Percentiles rank a stretch among this genome's conserved stretches.
Conservation (phyloP, 35 echinoderm and acorn worm species). For the Heliocidaris tuberculata region DNA sequence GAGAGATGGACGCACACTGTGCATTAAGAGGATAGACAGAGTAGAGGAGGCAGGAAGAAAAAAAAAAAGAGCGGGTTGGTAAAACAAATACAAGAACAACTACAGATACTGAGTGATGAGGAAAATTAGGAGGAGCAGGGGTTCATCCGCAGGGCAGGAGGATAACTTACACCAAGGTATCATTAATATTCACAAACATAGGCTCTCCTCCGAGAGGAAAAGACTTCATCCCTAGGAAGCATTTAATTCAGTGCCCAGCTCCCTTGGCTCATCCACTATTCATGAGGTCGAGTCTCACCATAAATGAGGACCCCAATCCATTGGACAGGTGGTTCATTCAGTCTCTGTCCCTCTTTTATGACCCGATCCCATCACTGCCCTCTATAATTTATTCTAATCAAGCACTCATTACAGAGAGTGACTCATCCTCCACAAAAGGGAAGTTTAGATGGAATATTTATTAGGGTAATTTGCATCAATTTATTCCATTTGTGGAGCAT, state of each 20-base stretch:
- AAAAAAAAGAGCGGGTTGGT: neutral
- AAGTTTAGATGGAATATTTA: neutral
- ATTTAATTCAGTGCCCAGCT: neutral
- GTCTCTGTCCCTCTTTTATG: neutral
- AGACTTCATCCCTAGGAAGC: neutral
- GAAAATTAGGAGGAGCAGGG: neutral
- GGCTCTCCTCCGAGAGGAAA: neutral
- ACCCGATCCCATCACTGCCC: neutral
- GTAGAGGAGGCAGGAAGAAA: neutral
- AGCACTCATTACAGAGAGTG: constrained; percentile 1
- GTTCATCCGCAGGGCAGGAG: neutral
- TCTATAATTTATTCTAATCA: constrained; percentile 14
- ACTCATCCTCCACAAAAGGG: neutral
- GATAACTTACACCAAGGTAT: neutral
- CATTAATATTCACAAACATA: neutral
- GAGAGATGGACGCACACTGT: neutral
- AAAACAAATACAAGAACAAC: neutral
- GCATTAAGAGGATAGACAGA: neutral
- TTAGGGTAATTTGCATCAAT: constrained; percentile 12
- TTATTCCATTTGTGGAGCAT: neutral
- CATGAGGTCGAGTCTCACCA: neutral
- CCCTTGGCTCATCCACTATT: neutral
- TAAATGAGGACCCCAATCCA: neutral
- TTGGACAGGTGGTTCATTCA: neutral
- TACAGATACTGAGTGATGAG: neutral